These are phyloP conservation scores for Catocala sponsa DNA, from an alignment of 2,888 invertebrate genomes.

Conservation along the genomic window DNA sequence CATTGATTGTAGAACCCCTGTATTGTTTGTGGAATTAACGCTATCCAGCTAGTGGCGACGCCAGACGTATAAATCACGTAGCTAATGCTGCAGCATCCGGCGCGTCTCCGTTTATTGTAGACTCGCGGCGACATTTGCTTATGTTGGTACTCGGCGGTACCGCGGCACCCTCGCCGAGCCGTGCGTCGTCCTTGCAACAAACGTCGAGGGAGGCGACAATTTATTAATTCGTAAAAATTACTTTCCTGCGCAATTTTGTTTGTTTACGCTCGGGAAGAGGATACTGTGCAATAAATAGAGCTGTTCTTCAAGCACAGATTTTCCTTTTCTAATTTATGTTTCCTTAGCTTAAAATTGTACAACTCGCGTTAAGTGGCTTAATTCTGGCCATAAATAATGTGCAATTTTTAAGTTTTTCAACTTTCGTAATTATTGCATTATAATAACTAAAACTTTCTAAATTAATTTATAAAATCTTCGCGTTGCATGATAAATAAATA, in stretches of 20 bases:
- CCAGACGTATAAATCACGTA: slow-evolving; percentile 86
- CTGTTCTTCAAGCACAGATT: slow-evolving; percentile 13
- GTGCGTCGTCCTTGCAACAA: slow-evolving; percentile 56
- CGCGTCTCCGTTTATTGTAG: slow-evolving; percentile 74
- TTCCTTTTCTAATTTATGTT: slow-evolving; percentile 10
- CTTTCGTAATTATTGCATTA: slow-evolving; percentile 3
- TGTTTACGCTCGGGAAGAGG: slow-evolving; percentile 35
- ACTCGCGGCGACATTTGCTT: slow-evolving; percentile 67
- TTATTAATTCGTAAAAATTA: slow-evolving; percentile 78
- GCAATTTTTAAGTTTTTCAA: slow-evolving; percentile 1
- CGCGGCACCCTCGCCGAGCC: slow-evolving; percentile 41
- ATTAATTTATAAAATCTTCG: too few species aligned
- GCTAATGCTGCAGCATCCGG: slow-evolving; percentile 84
- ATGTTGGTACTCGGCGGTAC: slow-evolving; percentile 51
- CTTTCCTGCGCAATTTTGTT: slow-evolving; percentile 54
- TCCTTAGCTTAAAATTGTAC: slow-evolving; percentile 3
- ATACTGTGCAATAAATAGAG: slow-evolving; percentile 15
- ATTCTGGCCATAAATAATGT: slow-evolving; percentile 6
- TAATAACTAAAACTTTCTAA: neutral
- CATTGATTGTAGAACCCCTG: slow-evolving; percentile 60
- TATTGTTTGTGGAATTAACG: slow-evolving; percentile 79
- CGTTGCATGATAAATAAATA: too few species aligned
- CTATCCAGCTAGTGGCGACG: slow-evolving; percentile 67
- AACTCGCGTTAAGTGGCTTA: neutral
- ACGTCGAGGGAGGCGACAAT: slow-evolving; percentile 68